Evolutionary conservation across 2,113 vertebrate genomes (phyloP).

Genomic region (Oceanites oceanicus): DNA sequence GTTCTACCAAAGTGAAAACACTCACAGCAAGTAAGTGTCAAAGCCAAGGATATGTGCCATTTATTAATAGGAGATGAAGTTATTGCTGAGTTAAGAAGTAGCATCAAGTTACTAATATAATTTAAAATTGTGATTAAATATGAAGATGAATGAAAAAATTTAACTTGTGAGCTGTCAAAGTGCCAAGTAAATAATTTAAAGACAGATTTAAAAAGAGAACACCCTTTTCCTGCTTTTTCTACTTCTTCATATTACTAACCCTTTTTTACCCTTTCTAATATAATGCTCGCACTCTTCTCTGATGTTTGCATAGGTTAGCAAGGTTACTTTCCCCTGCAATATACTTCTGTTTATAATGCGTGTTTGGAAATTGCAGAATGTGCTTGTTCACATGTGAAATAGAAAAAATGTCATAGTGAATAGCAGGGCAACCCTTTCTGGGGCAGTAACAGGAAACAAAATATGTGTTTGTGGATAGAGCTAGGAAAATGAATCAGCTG

Average conservation of each 20-base stretch:
- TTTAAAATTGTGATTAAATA: constrained; percentile 54
- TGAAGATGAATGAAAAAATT: constrained; percentile 22
- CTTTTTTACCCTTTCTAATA: background rate
- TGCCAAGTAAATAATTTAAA: constrained; percentile 29
- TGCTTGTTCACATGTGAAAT: background rate
- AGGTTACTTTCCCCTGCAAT: background rate
- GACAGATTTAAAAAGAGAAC: background rate
- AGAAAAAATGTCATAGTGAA: background rate
- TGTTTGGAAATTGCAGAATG: background rate
- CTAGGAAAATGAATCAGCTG: background rate
- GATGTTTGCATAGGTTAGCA: background rate
- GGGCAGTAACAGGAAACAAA: background rate
- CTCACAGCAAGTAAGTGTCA: constrained; percentile 26
- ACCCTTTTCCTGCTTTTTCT: background rate
- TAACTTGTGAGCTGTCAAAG: constrained; percentile 14
- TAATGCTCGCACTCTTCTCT: background rate
- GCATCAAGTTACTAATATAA: constrained; percentile 39
- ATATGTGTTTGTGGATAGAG: background rate
- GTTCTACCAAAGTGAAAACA: constrained; percentile 24
- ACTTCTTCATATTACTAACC: background rate
- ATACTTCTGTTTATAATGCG: background rate
- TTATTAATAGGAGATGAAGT: constrained; percentile 53
- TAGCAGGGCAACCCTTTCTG: background rate
- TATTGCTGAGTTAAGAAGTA: constrained; percentile 34
- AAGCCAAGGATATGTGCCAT: background rate